Evolutionary conservation across 2,113 vertebrate species (phyloP).

Genomic region (Pandion haliaetus): DNA sequence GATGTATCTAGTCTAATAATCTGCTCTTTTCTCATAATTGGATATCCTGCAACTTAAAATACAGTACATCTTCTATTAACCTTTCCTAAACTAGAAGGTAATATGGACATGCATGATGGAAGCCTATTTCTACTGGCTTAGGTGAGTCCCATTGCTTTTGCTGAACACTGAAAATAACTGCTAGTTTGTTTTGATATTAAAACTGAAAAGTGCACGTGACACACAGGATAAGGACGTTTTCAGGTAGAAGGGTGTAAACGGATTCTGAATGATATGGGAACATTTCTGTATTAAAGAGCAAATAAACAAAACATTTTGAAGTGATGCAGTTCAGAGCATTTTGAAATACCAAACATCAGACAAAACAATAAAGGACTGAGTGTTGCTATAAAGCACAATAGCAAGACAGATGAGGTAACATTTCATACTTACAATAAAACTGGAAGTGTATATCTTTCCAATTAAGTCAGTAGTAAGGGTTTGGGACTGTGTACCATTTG

Average conservation of each 20-base stretch:
- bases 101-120: constrained; percentile 21
- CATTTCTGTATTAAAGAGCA: background rate
- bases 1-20: constrained; percentile 48
- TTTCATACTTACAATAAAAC: background rate
- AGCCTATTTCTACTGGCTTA: background rate
- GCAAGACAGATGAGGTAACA: background rate
- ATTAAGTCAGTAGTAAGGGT: background rate
- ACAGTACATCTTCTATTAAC: constrained; percentile 35
- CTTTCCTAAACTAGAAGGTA: constrained; percentile 37
- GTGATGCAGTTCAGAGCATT: background rate
- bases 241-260: background rate
- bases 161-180: background rate
- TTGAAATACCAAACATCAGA: background rate
- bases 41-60: constrained; percentile 12
- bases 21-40: constrained; percentile 45
- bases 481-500: background rate
- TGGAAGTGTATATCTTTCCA: background rate
- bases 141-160: background rate
- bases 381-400: background rate
- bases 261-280: background rate
- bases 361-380: background rate
- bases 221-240: background rate
- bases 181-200: background rate
- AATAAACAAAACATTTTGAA: background rate
- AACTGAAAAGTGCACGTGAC: background rate